Percentiles rank a stretch among this genome's conserved stretches.
Conservation (phyloP, 2,113 vertebrate genomes). For the Electrona antarctica region DNA sequence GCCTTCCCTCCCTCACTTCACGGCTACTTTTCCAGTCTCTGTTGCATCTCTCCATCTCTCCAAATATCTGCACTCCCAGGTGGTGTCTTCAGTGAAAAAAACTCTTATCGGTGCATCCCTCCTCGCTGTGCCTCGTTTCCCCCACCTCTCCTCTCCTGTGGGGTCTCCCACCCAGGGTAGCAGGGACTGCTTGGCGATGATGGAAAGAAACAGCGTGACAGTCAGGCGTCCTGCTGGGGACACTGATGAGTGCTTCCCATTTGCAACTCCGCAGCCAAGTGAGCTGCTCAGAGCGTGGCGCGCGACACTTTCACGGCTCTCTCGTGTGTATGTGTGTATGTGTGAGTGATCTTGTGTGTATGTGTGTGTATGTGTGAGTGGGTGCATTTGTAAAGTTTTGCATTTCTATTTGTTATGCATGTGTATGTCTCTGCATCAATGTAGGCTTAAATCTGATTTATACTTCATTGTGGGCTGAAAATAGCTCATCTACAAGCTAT, state of each 20-base stretch:
- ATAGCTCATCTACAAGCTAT: background rate
- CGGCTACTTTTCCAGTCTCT: background rate
- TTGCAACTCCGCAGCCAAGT: conserved; percentile 75
- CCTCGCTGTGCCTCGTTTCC: conserved; percentile 31
- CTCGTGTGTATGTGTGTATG: conserved; percentile 1
- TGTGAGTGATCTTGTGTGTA: background rate
- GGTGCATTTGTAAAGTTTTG: conserved; percentile 42
- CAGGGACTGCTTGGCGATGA: conserved; percentile 67
- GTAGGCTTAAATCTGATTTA: no score
- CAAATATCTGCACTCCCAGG: conserved; percentile 15
- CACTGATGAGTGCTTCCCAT: conserved; percentile 81
- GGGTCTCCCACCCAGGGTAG: conserved; percentile 57
- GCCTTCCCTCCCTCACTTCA: background rate
- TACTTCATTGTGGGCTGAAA: no score
- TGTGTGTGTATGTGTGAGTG: conserved; percentile 28
- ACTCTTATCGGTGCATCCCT: conserved; percentile 18
- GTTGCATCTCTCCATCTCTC: conserved; percentile 41
- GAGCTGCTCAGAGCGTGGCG: conserved; percentile 56
- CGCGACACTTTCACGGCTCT: conserved; percentile 28
- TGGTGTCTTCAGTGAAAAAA: conserved; percentile 8
- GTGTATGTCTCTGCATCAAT: no score
- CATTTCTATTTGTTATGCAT: no score
- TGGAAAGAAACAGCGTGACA: conserved; percentile 80
- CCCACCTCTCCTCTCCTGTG: conserved; percentile 53
- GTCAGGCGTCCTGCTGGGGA: conserved; percentile 73